Conservation (phyloP, 2,888 invertebrate genomes). For the Cephus sareptanus region DNA sequence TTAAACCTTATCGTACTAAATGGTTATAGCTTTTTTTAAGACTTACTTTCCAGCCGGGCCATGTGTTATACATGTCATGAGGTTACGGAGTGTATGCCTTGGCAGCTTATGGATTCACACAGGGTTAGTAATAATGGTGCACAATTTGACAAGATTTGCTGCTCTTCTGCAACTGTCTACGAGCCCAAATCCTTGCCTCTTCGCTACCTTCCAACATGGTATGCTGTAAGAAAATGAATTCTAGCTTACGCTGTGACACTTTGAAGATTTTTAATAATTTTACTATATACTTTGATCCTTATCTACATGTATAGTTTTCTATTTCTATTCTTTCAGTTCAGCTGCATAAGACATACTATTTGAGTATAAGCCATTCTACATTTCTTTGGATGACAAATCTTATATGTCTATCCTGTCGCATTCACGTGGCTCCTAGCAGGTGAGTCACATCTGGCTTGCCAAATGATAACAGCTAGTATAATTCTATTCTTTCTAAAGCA, state of each 20-base stretch:
- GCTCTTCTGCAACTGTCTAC: conserved; percentile 42
- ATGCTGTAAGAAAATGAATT: conserved; percentile 42
- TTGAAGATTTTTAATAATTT: not conserved
- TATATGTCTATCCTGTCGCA: not conserved
- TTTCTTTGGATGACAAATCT: not conserved
- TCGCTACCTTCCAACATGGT: conserved; percentile 51
- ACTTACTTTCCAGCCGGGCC: conserved; percentile 62
- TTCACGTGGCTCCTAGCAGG: not conserved
- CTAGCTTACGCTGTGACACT: not conserved
- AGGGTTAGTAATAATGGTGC: conserved; percentile 27
- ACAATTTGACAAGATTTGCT: not conserved
- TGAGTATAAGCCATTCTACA: not conserved
- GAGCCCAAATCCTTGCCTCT: conserved; percentile 50
- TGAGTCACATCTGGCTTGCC: not conserved
- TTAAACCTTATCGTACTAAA: not conserved
- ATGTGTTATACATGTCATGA: conserved; percentile 52
- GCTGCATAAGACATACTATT: not conserved
- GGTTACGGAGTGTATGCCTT: conserved; percentile 39
- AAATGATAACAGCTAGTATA: not conserved
- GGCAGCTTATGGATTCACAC: conserved; percentile 51
- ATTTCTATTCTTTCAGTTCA: not conserved
- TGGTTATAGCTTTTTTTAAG: not conserved
- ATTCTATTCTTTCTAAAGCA: not conserved
- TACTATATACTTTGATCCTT: not conserved
- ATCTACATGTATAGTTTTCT: not conserved